phyloP scores from a whole-genome alignment of 2,888 invertebrate species.

The Stramonita haemastoma region DNA sequence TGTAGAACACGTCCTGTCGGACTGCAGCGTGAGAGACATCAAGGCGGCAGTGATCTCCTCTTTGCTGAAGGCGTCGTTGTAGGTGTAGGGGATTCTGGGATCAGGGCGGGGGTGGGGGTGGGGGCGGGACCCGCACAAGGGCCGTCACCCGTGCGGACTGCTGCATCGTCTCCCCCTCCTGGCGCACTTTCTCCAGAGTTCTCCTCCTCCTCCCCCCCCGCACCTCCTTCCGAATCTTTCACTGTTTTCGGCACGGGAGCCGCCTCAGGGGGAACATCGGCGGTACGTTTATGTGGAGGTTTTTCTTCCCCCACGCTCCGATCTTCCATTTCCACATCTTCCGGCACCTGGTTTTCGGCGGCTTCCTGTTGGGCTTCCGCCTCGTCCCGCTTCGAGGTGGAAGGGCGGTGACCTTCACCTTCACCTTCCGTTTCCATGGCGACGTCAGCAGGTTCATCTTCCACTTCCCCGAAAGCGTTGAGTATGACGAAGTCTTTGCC shows the following conservation, averaged over 20 bases:
- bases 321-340: no score
- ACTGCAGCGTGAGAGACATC: background rate
- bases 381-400: no score
- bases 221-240: background rate
- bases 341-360: no score
- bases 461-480: background rate
- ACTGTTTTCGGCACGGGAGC: background rate
- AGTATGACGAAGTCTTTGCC: background rate
- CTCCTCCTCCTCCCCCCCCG: no score
- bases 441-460: background rate
- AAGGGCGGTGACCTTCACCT: no score
- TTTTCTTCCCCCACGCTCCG: background rate
- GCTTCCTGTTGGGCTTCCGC: no score
- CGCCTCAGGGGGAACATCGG: background rate
- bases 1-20: constrained; percentile 31
- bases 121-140: no score
- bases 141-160: background rate
- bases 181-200: background rate
- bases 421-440: background rate
- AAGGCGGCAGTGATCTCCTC: background rate
- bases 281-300: background rate
- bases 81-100: background rate
- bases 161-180: background rate
- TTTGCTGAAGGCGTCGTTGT: constrained; percentile 15
- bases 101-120: background rate